Base-by-base conservation (phyloP, 2,888 invertebrate species). In the Stegana nigrithorax region DNA sequence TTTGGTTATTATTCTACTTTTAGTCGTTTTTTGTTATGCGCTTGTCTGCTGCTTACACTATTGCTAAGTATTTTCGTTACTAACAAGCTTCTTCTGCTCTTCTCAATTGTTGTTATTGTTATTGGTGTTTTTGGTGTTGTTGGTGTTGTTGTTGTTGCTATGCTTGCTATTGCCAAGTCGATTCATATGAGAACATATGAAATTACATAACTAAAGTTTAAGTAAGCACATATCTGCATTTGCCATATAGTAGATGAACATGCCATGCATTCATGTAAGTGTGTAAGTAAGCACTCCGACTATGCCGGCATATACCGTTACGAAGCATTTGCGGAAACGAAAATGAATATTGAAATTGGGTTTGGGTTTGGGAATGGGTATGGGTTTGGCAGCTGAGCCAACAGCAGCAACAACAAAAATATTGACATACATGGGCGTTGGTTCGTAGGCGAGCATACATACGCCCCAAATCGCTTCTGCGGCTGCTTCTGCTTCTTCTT, bases 291-390 rank as follows among this genome's bases (percentile, higher is more conserved):
- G n/a, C n/a, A n/a, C 17, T 5, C 4, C 42, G 17, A 67, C 68
- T 73, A n/a, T n/a, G n/a, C n/a, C n/a, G n/a, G n/a, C n/a, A n/a
- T n/a, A n/a, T n/a, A n/a, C n/a, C n/a, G n/a, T n/a, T n/a, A n/a
- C n/a, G 69, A 71, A 64, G 64, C 73, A 65, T 50, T 60, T 64
- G 69, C 67, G 68, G 65, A 69, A 67, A 67, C 64, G 66, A 73
- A 74, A 72, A 78, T 75, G 71, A 77, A 77, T 78, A 78, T 78
- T 75, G 70, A 78, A 78, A 78, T 78, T 78, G 75, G n/a, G 67
- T 73, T 76, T 78, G 75, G 77, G 77, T 77, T 29, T 29, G 29
- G 29, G 29, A 29, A 10, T 29, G 10, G 29, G 29, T 29, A 29
- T 7, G 6, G 29, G 10, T 45, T 10, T 45, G 45, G 21, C 19